Evolutionary conservation across 2,888 invertebrate genomes (phyloP).

Genomic region (Rotaria socialis): DNA sequence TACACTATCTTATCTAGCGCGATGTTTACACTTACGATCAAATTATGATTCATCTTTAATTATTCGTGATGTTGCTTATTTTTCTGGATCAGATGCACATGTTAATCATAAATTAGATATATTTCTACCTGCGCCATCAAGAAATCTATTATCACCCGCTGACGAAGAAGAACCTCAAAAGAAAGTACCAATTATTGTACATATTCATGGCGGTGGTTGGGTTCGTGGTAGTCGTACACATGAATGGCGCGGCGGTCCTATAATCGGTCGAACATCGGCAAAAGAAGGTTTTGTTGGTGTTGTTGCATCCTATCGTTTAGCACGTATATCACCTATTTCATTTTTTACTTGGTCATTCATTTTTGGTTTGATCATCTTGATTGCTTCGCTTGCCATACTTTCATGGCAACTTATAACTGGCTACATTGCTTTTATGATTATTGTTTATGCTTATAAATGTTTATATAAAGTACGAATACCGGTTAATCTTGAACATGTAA

Average conservation of each 20-base stretch:
- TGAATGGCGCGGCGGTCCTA: neutral
- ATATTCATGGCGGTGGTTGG: slow-evolving; percentile 14
- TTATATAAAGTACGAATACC: neutral
- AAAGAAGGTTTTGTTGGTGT: neutral
- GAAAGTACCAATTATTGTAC: neutral
- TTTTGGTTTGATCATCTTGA: neutral
- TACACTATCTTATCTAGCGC: neutral
- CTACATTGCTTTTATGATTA: neutral
- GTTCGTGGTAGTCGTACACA: neutral
- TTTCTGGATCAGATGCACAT: neutral
- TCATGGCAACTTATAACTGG: neutral
- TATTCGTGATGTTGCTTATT: neutral
- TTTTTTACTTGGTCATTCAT: neutral
- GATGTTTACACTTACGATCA: neutral
- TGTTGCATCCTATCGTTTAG: neutral
- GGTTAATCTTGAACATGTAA: neutral
- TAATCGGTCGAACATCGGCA: neutral
- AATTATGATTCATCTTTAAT: neutral
- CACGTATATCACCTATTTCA: neutral
- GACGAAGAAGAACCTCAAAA: neutral
- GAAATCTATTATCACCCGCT: neutral
- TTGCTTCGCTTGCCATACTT: neutral
- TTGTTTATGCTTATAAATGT: neutral
- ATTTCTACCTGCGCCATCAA: neutral
- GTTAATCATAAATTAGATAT: neutral